Evolutionary conservation across 2,797 vertebrate genomes (phyloP).

Genomic region (Hipposideros larvatus): DNA sequence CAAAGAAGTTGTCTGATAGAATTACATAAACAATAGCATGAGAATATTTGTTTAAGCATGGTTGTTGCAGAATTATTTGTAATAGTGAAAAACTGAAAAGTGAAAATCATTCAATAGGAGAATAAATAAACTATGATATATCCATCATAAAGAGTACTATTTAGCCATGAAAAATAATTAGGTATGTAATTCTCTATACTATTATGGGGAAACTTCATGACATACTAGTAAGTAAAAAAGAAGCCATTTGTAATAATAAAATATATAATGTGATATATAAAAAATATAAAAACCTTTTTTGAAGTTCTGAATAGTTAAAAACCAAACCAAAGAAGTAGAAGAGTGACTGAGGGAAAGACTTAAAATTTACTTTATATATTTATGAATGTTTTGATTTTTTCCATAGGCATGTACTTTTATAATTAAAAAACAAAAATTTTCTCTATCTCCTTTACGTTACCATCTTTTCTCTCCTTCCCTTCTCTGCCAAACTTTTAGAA

Average conservation of each 20-base stretch:
- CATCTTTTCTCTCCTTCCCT: background rate
- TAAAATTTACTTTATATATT: conserved; percentile 41
- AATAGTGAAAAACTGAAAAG: conserved; percentile 36
- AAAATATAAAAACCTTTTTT: conserved; percentile 28
- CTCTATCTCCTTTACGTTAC: background rate
- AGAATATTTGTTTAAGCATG: background rate
- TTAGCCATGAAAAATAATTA: conserved; percentile 26
- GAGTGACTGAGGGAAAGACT: background rate
- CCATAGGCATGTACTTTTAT: background rate
- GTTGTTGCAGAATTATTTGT: conserved; percentile 6
- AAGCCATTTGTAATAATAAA: conserved; percentile 7
- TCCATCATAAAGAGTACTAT: background rate
- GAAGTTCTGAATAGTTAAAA: conserved; percentile 37
- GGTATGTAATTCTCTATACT: background rate
- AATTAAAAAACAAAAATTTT: conserved; percentile 34
- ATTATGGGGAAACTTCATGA: conserved; percentile 12
- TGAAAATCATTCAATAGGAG: conserved; percentile 4
- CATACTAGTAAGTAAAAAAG: conserved; percentile 4
- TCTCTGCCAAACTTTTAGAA: background rate
- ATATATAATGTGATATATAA: background rate
- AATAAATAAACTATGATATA: background rate
- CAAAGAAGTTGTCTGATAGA: background rate
- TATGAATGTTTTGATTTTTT: conserved; percentile 31
- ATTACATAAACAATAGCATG: conserved; percentile 8
- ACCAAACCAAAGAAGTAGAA: conserved; percentile 22